These are phyloP conservation scores for Dicyrtomina minuta DNA, from an alignment of 2,888 invertebrate genomes.

Conservation along the genomic window DNA sequence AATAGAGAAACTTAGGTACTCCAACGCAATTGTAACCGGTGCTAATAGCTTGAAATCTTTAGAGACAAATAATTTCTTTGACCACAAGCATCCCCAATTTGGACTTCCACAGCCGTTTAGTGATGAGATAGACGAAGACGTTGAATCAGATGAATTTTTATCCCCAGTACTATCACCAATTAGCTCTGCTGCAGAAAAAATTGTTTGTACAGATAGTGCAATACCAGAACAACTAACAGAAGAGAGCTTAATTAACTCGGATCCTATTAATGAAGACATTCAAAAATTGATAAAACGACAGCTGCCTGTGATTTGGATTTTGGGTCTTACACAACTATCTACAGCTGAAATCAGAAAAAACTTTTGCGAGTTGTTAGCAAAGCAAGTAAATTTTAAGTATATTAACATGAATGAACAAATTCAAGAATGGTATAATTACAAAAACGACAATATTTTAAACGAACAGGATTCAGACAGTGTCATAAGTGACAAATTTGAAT, in stretches of 20 bases:
- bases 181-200: not conserved
- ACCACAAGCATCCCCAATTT: not conserved
- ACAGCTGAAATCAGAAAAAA: not conserved
- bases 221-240: not conserved
- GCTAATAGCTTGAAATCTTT: too few relatives aligned
- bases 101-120: not conserved
- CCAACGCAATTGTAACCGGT: too few relatives aligned
- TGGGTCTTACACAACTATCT: constrained; percentile 24
- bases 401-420: constrained; percentile 35
- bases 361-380: constrained; percentile 20
- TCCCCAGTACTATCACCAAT: constrained; percentile 13
- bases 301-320: constrained; percentile 35
- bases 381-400: constrained; percentile 14
- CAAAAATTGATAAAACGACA: constrained; percentile 9
- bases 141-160: constrained; percentile 8
- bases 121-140: not conserved
- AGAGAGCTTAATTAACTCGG: too few relatives aligned
- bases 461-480: not conserved
- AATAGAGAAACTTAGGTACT: too few relatives aligned
- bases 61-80: constrained; percentile 1
- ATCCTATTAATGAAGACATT: not conserved
- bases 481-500: not conserved
- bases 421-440: constrained; percentile 2
- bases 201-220: too few relatives aligned
- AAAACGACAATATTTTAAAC: too few relatives aligned